Conservation (phyloP, 2,797 vertebrate genomes). For the Odontamblyopus rebecca region DNA sequence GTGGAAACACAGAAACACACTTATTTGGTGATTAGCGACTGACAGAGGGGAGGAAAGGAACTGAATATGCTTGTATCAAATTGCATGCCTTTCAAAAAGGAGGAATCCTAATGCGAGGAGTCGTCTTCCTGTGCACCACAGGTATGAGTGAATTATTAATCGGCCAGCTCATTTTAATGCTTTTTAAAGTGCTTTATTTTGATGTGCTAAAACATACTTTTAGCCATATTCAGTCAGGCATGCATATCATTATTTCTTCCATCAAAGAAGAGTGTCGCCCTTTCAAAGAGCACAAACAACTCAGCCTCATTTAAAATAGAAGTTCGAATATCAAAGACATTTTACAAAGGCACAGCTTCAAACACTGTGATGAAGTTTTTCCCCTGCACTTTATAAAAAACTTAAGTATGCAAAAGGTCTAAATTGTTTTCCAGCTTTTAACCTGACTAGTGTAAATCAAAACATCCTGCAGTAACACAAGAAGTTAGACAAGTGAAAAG, state of each 20-base stretch:
- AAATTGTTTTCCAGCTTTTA: constrained; percentile 76
- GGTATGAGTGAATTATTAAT: constrained; percentile 87
- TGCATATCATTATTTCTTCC: constrained; percentile 83
- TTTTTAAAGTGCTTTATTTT: constrained; percentile 87
- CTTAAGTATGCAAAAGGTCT: constrained; percentile 71
- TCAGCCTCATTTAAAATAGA: constrained; percentile 83
- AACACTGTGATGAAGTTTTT: constrained; percentile 76
- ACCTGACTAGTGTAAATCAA: constrained; percentile 78
- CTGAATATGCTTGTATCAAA: constrained; percentile 82
- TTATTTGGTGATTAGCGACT: constrained; percentile 85
- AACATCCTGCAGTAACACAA: constrained; percentile 68
- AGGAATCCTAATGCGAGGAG: constrained; percentile 80
- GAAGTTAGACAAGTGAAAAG: constrained; percentile 67
- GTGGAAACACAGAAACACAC: constrained; percentile 86
- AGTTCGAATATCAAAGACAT: constrained; percentile 80
- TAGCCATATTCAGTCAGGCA: constrained; percentile 83
- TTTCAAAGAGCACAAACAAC: constrained; percentile 84
- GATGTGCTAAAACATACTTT: constrained; percentile 86
- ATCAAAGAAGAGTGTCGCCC: constrained; percentile 80
- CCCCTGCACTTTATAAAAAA: constrained; percentile 64
- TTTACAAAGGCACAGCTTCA: constrained; percentile 78
- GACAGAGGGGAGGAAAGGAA: constrained; percentile 81
- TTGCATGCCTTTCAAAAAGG: constrained; percentile 82
- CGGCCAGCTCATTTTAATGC: constrained; percentile 83
- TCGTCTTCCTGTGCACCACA: constrained; percentile 83